Evolutionary conservation across 1,140 invertebrate genomes (phyloP), one percentile per base, ranked within the genome.

Genomic region (Magallana ariakensis): DNA sequence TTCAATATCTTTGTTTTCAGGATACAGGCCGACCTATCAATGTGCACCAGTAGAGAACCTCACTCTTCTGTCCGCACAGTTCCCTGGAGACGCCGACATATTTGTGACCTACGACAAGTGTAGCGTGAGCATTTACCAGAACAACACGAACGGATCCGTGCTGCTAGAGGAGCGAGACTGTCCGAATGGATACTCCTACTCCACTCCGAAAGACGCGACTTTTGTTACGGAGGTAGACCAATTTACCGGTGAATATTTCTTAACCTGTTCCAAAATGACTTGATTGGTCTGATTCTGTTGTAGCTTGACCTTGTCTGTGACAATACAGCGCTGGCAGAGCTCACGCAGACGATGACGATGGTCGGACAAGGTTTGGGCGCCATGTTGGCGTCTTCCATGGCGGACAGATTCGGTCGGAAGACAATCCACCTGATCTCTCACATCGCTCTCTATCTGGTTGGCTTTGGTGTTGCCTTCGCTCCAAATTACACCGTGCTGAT

Each of bases 221-320:
- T 80, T 80, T 22, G 70, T 80, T 13, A 80, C 70, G 0, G 70
- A 80, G 70, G 70, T 80, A 80, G 33, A 46, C 33, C 33, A 46
- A 46, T 46, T 46, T 46, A 46, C 5, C 33, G 33, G 33, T 46
- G 1, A 46, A 46, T 46, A 46, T 46, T 46, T 46, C 33, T 46
- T 46, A 46, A 46, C 33, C 33, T 46, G 33, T 46, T 46, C 33
- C 33, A 46, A 5, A 46, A 46, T 46, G 33, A 46, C 5, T 5
- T 46, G 33, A 46, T 46, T 46, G 33, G 33, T 46, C 33, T 5
- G 33, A 4, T 16, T n/a, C 15, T 60, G 3, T 60, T 60, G 15
- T 60, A 94, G 92, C 93, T 91, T 91, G 90, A 92, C 84, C 85
- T 94, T 83, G 92, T 93, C 3, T 94, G 93, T 87, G 90, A 90